Evolutionary conservation across 2,113 vertebrate species (phyloP), one percentile per base, ranked within the genome.

Genomic region (Rutilus rutilus): DNA sequence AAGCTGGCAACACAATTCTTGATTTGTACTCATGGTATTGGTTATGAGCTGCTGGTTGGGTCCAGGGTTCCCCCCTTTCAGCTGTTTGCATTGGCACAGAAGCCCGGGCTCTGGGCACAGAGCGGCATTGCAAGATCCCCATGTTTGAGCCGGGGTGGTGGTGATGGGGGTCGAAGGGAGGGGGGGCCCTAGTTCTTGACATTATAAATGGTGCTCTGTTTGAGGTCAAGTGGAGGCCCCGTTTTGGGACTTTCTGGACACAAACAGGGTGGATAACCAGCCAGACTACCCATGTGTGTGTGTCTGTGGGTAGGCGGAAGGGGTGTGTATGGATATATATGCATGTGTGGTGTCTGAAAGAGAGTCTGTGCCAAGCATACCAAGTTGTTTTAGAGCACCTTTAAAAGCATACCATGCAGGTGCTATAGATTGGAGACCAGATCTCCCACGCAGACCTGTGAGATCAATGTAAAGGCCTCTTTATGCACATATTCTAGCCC

Each of bases 121-220:
- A 91, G 92, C 87, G 84, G 83, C 81, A 80, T 65, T 86, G 85
- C 86, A 91, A 89, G 85, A 91, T 89, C 88, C 90, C 91, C 89
- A 83, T 91, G 92, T 93, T 92, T 92, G 88, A 91, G 90, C 83
- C 89, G n/a, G 80, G 91, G 89, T 91, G 91, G 91, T 88, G 88
- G 87, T 88, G 91, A 91, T 87, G 87, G 91, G 87, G 87, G 87
- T 91, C 52, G 87, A 89, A 86, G 52, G 71, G n/a, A 79, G 86
- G 88, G 89, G 89, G 84, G 85, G 64, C 21, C 78, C 89, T 82
- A 83, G 84, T 88, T 78, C 82, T 90, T 90, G 91, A 86, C 89
- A 83, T 92, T 89, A 94, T 94, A 92, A 94, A 94, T 92, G 94
- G 89, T 25, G 83, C 92, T 92, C 91, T 93, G 93, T 94, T 92